Evolutionary conservation across 2,888 invertebrate species (phyloP).

Genomic region (Sarcophaga caerulescens): DNA sequence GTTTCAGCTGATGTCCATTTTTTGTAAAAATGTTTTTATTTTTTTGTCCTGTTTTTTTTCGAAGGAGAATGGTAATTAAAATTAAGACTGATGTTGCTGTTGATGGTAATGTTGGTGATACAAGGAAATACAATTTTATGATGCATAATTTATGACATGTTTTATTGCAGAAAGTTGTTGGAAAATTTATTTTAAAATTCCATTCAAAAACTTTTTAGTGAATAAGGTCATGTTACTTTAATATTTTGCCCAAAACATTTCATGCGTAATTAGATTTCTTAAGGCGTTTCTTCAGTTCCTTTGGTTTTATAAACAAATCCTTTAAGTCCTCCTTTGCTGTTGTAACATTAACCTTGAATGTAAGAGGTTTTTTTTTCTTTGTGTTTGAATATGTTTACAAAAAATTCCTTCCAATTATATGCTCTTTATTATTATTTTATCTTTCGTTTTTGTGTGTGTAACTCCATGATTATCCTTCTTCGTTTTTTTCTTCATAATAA

Average conservation of each 20-base stretch:
- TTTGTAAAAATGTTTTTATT: neutral
- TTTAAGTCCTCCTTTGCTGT: conserved; percentile 22
- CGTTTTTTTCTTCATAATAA: conserved; percentile 13
- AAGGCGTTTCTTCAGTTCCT: no score
- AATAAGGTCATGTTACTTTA: no score
- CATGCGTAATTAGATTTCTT: no score
- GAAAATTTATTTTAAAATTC: no score
- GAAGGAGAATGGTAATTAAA: neutral
- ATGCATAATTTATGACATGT: conserved; percentile 59
- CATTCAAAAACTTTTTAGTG: no score
- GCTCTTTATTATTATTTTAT: conserved; percentile 17
- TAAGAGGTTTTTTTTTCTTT: conserved; percentile 13
- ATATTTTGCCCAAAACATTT: no score
- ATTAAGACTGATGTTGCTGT: conserved; percentile 8
- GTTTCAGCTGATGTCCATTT: conserved; percentile 39
- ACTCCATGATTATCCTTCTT: conserved; percentile 11
- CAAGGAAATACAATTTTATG: conserved; percentile 53
- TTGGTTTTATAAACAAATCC: conserved; percentile 11
- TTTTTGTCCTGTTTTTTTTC: neutral
- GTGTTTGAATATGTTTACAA: neutral
- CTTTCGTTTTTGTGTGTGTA: neutral
- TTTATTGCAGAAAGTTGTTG: conserved; percentile 12
- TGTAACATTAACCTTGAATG: conserved; percentile 57
- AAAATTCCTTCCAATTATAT: conserved; percentile 31
- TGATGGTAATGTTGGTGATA: conserved; percentile 28